These are phyloP conservation scores for Choristoneura fumiferana DNA, from an alignment of 1,140 invertebrate genomes.

Conservation along the genomic window DNA sequence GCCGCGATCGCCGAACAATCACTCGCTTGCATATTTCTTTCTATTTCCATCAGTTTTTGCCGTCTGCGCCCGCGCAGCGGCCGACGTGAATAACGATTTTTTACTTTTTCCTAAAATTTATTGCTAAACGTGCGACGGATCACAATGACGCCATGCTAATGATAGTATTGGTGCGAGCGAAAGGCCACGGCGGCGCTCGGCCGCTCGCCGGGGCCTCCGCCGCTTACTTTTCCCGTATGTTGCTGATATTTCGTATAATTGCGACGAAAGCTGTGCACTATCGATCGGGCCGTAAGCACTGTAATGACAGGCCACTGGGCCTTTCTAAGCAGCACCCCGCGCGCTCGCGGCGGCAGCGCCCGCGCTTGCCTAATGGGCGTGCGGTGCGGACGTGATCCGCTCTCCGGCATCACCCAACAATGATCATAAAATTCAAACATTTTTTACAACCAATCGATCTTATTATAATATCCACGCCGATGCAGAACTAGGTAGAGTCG, in stretches of 20 bases:
- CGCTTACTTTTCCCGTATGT: neutral
- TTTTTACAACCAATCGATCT: neutral
- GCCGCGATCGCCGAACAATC: conserved; percentile 39
- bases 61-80: conserved; percentile 19
- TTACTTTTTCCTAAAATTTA: conserved; percentile 41
- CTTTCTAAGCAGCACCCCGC: neutral
- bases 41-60: conserved; percentile 50
- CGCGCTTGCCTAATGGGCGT: neutral
- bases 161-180: conserved; percentile 9
- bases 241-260: conserved; percentile 7
- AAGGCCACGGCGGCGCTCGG: neutral
- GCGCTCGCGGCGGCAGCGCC: neutral
- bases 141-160: conserved; percentile 19
- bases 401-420: neutral
- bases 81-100: conserved; percentile 44
- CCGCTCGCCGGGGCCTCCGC: neutral
- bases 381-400: neutral
- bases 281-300: neutral
- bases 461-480: neutral
- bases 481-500: too few relatives aligned
- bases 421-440: conserved; percentile 1
- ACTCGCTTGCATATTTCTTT: conserved; percentile 43
- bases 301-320: neutral
- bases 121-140: conserved; percentile 31
- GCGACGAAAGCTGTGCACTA: neutral